These are phyloP conservation scores for Fragum fragum DNA, from an alignment of 2,888 invertebrate genomes.

Conservation along the genomic window DNA sequence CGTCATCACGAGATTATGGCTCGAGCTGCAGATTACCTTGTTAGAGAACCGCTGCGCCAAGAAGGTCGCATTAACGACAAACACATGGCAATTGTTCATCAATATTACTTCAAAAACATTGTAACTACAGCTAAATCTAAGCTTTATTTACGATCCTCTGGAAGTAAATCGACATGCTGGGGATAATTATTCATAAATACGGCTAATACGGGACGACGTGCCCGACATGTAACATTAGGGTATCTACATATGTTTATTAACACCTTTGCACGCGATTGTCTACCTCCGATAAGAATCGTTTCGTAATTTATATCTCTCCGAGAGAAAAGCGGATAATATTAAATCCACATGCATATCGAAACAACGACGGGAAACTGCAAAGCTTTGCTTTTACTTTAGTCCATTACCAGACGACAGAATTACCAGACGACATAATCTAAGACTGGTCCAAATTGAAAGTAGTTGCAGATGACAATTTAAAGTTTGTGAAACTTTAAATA, in stretches of 20 bases:
- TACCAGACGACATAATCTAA: no score
- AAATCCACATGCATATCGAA: not conserved
- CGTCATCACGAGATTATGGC: constrained; percentile 17
- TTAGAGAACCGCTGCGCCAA: constrained; percentile 38
- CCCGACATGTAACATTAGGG: not conserved
- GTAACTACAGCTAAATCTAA: no score
- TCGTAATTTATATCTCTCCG: not conserved
- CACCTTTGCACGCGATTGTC: constrained; percentile 14
- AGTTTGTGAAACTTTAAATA: no score
- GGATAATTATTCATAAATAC: constrained; percentile 23
- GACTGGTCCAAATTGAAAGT: no score
- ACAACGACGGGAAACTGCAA: not conserved
- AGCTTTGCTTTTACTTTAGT: no score
- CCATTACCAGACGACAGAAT: no score
- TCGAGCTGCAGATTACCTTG: constrained; percentile 48
- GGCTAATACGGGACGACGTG: constrained; percentile 3
- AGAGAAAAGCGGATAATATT: not conserved
- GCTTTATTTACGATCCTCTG: no score
- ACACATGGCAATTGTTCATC: constrained; percentile 12
- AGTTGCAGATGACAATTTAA: no score
- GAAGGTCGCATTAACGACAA: not conserved
- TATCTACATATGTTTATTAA: constrained; percentile 17
- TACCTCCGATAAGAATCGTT: not conserved
- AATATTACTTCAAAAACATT: no score
- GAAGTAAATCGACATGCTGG: not conserved